Conservation (phyloP, 1,140 invertebrate species). For the Drosophila tropicalis region DNA sequence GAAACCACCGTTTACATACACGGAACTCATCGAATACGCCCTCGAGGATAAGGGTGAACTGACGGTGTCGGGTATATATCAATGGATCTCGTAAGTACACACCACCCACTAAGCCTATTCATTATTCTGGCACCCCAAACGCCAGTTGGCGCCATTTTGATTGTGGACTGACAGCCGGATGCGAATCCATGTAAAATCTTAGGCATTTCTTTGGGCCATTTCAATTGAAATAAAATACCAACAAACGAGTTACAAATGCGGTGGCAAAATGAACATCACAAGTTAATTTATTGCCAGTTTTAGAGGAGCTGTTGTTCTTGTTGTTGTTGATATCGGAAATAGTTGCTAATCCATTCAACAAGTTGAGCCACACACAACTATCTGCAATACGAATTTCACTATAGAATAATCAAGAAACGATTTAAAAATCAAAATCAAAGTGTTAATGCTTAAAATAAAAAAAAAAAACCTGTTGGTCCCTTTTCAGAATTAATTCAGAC, state of each 20-base stretch:
- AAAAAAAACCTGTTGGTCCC: too few species aligned
- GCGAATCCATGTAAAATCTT: slow-evolving; percentile 75
- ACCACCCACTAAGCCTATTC: not conserved
- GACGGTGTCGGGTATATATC: slow-evolving; percentile 95
- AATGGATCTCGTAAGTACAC: slow-evolving; percentile 95
- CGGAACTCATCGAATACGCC: slow-evolving; percentile 93
- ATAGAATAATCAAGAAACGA: too few species aligned
- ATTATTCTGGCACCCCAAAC: not conserved
- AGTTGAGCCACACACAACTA: not conserved
- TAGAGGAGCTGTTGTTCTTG: slow-evolving; percentile 6
- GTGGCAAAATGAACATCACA: slow-evolving; percentile 33
- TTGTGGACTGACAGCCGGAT: slow-evolving; percentile 53
- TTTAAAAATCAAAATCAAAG: too few species aligned
- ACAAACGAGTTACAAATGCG: slow-evolving; percentile 27
- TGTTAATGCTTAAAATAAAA: too few species aligned
- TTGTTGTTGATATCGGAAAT: not conserved
- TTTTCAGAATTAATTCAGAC: too few species aligned
- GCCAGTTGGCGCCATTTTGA: slow-evolving; percentile 58
- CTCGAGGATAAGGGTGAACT: slow-evolving; percentile 92
- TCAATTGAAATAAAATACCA: slow-evolving; percentile 15
- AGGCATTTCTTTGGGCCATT: slow-evolving; percentile 66
- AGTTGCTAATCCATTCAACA: slow-evolving; percentile 52
- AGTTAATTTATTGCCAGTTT: not conserved
- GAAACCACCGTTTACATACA: slow-evolving; percentile 93
- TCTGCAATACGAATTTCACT: too few species aligned